A percentile compares a stretch with the other conserved stretches of the same genome.
Evolutionary conservation across 2,113 vertebrate genomes (phyloP).

Genomic region (Addax nasomaculatus): DNA sequence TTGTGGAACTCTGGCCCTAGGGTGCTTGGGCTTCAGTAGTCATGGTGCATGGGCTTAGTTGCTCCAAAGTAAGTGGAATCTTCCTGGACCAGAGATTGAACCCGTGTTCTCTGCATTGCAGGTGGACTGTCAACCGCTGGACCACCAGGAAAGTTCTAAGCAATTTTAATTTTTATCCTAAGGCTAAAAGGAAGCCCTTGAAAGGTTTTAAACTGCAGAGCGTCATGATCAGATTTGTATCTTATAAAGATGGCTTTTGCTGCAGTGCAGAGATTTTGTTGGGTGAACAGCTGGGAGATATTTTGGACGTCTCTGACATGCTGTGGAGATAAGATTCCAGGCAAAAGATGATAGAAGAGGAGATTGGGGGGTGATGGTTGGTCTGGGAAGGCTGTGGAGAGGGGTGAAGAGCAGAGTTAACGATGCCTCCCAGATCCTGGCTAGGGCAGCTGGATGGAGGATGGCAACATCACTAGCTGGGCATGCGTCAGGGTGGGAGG

Average conservation of each 20-base stretch:
- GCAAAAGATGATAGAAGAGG: not conserved
- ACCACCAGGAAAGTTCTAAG: not conserved
- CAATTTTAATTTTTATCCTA: not conserved
- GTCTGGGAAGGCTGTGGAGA: not conserved
- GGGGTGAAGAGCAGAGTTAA: not conserved
- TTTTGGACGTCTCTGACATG: not conserved
- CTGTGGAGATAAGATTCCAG: not conserved
- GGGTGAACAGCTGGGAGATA: not conserved
- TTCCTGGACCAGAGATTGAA: not conserved
- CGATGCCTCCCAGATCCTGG: not conserved
- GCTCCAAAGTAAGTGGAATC: not conserved
- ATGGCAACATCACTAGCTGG: not conserved
- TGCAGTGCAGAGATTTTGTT: not conserved
- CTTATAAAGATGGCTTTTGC: not conserved
- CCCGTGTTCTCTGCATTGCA: not conserved
- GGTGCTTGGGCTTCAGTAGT: not conserved
- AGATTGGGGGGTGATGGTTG: not conserved
- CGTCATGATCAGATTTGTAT: not conserved
- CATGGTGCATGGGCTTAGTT: not conserved
- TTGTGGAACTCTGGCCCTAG: not conserved
- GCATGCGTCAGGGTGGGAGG: not conserved
- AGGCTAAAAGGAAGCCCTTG: not conserved
- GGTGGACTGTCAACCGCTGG: not conserved
- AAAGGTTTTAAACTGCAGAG: not conserved
- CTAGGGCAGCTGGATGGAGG: not conserved